Evolutionary conservation across 1,140 invertebrate species (phyloP).

Genomic region (Scaptomyza graminum): DNA sequence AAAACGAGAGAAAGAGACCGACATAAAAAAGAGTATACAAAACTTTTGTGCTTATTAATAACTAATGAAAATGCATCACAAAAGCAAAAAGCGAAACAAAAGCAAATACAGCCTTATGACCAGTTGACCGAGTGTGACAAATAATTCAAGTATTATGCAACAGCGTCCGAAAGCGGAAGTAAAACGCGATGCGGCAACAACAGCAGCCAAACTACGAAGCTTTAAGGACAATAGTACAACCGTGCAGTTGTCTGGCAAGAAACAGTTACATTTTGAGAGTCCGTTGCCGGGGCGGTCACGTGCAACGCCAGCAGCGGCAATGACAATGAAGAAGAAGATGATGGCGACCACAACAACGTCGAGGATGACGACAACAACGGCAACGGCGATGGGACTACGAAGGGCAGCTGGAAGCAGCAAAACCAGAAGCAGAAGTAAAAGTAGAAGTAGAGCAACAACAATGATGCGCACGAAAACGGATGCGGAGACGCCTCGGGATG

Average conservation of each 20-base stretch:
- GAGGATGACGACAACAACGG: slow-evolving; percentile 2
- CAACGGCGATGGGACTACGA: too few relatives aligned
- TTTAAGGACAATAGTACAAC: slow-evolving; percentile 44
- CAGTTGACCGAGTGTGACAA: slow-evolving; percentile 12
- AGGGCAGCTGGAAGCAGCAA: too few relatives aligned
- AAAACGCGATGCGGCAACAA: slow-evolving; percentile 43
- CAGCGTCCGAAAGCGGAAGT: slow-evolving; percentile 55
- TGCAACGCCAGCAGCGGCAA: slow-evolving; percentile 25
- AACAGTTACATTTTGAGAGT: slow-evolving; percentile 78
- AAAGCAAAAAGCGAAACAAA: slow-evolving; percentile 35
- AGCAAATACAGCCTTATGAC: slow-evolving; percentile 46
- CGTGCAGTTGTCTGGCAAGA: slow-evolving; percentile 47
- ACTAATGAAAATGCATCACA: slow-evolving; percentile 55
- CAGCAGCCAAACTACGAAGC: slow-evolving; percentile 64
- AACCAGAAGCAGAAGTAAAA: background rate
- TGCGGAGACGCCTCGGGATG: background rate
- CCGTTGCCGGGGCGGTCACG: slow-evolving; percentile 66
- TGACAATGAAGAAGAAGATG: slow-evolving; percentile 13
- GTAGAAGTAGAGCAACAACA: background rate
- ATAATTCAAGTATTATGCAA: slow-evolving; percentile 45
- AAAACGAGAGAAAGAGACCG: background rate
- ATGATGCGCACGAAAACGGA: background rate
- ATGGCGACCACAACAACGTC: slow-evolving; percentile 2
- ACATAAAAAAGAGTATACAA: too few relatives aligned
- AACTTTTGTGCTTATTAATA: slow-evolving; percentile 12